Percentiles rank a stretch among this genome's conserved stretches.
Evolutionary conservation across 2,888 invertebrate species (phyloP).

Genomic region (Eurytoma adleriae): DNA sequence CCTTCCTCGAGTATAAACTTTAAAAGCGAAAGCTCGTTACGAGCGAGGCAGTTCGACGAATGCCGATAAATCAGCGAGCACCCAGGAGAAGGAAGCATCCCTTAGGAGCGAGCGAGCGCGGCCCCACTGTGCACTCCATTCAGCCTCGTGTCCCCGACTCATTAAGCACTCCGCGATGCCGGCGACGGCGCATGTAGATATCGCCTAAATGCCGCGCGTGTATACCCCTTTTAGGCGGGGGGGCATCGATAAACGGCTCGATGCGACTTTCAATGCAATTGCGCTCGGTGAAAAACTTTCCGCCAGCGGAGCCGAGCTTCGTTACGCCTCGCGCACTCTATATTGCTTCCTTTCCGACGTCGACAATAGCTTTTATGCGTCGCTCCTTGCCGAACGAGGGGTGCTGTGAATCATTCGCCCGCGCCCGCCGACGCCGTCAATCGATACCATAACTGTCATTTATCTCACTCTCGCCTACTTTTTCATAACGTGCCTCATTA

Average conservation of each 20-base stretch:
- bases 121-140: conserved; percentile 63
- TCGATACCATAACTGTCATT: conserved; percentile 53
- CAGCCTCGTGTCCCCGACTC: conserved; percentile 68
- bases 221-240: conserved; percentile 6
- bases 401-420: conserved; percentile 43
- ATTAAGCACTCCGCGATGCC: conserved; percentile 70
- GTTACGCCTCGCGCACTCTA: conserved; percentile 34
- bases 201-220: not conserved
- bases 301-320: not conserved
- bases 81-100: conserved; percentile 65
- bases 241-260: conserved; percentile 39
- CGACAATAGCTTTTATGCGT: conserved; percentile 7
- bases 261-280: conserved; percentile 20
- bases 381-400: conserved; percentile 3
- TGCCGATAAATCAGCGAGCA: conserved; percentile 77
- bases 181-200: conserved; percentile 47
- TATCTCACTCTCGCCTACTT: conserved; percentile 30
- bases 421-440: conserved; percentile 26
- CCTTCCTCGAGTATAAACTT: conserved; percentile 57
- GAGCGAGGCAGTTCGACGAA: conserved; percentile 76
- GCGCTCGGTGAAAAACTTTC: conserved; percentile 27
- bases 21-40: conserved; percentile 66
- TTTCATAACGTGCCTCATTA: conserved; percentile 35
- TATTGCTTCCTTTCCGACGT: conserved; percentile 41
- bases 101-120: conserved; percentile 63